A percentile compares a stretch with the other conserved stretches of the same genome.
Evolutionary conservation across 2,113 vertebrate genomes (phyloP).

Genomic region (Fukomys damarensis): DNA sequence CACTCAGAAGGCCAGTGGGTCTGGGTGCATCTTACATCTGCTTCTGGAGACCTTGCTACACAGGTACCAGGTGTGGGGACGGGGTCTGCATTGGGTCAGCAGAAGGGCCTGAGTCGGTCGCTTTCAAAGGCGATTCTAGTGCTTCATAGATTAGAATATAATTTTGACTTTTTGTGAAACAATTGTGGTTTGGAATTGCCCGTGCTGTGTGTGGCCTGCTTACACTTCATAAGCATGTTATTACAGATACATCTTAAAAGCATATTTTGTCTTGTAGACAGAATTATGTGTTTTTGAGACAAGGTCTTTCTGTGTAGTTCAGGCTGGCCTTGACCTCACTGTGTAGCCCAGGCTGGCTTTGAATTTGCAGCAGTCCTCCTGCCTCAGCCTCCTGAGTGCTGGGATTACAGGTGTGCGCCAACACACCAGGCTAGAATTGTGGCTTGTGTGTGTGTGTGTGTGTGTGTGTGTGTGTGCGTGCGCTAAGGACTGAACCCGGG

Average conservation of each 20-base stretch:
- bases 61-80: not conserved
- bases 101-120: not conserved
- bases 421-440: not conserved
- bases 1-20: no score
- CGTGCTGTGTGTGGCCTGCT: not conserved
- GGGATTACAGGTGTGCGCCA: not conserved
- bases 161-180: conserved; percentile 29
- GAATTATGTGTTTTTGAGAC: not conserved
- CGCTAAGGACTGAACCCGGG: not conserved
- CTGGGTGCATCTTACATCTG: no score
- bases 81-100: not conserved
- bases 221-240: conserved; percentile 33
- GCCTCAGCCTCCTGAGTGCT: not conserved
- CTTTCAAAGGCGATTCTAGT: not conserved
- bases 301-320: not conserved
- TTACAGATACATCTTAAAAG: not conserved
- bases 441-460: no score
- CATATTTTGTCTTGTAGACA: not conserved
- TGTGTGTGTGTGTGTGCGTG: no score
- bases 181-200: conserved; percentile 43
- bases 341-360: not conserved
- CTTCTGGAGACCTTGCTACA: not conserved
- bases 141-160: not conserved
- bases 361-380: not conserved
- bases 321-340: not conserved